Evolutionary conservation across 2,888 invertebrate genomes (phyloP).

Genomic region (Eledona agricola): DNA sequence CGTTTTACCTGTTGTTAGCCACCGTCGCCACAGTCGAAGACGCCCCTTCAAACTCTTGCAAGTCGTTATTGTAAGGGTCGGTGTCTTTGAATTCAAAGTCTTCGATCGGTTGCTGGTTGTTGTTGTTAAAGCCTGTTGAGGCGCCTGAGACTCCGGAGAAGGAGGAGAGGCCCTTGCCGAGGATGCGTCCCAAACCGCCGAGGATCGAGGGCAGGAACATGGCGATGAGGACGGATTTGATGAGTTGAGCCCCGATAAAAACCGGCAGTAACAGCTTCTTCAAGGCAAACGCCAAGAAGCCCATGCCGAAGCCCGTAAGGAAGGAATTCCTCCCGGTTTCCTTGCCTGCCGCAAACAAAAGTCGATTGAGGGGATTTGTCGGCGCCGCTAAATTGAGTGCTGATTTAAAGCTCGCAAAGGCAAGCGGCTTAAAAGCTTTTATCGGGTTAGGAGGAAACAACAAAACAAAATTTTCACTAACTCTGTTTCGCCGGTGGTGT

Average conservation of each 20-base stretch:
- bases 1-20: slow-evolving; percentile 59
- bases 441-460: slow-evolving; percentile 5
- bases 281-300: slow-evolving; percentile 78
- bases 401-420: slow-evolving; percentile 6
- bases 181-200: slow-evolving; percentile 83
- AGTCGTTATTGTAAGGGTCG: slow-evolving; percentile 58
- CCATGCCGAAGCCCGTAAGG: slow-evolving; percentile 72
- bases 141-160: slow-evolving; percentile 68
- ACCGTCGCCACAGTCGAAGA: slow-evolving; percentile 41
- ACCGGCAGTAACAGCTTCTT: slow-evolving; percentile 86
- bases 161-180: slow-evolving; percentile 78
- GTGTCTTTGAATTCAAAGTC: slow-evolving; percentile 82
- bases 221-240: slow-evolving; percentile 83
- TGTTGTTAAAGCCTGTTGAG: slow-evolving; percentile 56
- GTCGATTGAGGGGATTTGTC: slow-evolving; percentile 15
- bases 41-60: slow-evolving; percentile 54
- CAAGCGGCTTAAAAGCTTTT: slow-evolving; percentile 20
- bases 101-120: slow-evolving; percentile 64
- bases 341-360: background rate
- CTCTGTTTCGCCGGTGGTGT: no score
- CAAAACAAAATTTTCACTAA: no score
- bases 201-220: slow-evolving; percentile 86
- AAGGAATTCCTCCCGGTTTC: slow-evolving; percentile 68
- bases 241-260: slow-evolving; percentile 81
- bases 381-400: slow-evolving; percentile 3